Evolutionary conservation across 2,797 vertebrate genomes (phyloP).

Genomic region (Hydrolagus colliei): DNA sequence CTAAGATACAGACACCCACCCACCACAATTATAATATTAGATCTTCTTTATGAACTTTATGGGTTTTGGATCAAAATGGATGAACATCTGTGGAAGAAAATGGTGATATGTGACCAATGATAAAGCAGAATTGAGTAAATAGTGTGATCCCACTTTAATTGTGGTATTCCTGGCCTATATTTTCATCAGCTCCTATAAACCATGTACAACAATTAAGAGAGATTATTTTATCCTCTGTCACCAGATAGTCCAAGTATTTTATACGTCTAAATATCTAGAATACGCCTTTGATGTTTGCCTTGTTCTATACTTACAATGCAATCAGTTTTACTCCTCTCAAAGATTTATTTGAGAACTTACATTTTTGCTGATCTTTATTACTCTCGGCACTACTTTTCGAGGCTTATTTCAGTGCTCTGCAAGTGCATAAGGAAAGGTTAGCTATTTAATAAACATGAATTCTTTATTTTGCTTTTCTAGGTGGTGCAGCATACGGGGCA

Average conservation of each 20-base stretch:
- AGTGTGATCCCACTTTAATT: not conserved
- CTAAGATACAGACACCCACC: not conserved
- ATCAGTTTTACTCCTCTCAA: not conserved
- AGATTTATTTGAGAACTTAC: not conserved
- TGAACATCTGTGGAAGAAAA: not conserved
- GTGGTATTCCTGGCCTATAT: not conserved
- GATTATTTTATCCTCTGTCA: not conserved
- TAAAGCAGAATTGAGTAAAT: not conserved
- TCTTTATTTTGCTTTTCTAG: conserved; percentile 51
- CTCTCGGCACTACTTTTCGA: not conserved
- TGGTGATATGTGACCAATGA: not conserved
- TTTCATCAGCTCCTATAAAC: not conserved
- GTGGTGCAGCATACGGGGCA: conserved; percentile 77
- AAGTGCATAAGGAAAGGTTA: conserved; percentile 24
- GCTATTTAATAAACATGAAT: conserved; percentile 28
- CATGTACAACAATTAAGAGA: not conserved
- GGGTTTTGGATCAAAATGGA: not conserved
- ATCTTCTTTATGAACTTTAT: too few relatives aligned
- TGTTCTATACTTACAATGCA: not conserved
- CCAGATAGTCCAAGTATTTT: not conserved
- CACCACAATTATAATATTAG: too few relatives aligned
- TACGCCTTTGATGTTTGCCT: not conserved
- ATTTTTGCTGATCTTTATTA: not conserved
- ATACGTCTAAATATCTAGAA: not conserved
- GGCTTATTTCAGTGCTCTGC: not conserved